A percentile compares a stretch with the other conserved stretches of the same genome.
Conservation (phyloP, 2,797 vertebrate genomes). For the Phrynocephalus vlangalii region DNA sequence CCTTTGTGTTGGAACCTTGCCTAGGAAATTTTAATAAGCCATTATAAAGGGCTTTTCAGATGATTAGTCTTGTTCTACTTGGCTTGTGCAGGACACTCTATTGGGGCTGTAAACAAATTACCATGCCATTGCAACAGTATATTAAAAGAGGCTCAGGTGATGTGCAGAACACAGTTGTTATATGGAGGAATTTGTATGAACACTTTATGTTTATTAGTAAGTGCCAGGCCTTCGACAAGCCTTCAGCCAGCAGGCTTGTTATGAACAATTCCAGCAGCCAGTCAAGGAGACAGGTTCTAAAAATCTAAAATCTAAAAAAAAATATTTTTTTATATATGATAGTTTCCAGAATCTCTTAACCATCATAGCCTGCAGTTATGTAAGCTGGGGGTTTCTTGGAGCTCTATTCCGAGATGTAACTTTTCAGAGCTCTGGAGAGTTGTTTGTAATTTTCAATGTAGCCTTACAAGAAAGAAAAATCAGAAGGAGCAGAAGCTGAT, state of each 20-base stretch:
- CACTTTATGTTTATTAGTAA: not conserved
- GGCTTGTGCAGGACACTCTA: too few relatives aligned
- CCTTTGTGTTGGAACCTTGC: not conserved
- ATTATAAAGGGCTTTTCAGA: slow-evolving; percentile 11
- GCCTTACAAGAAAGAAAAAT: not conserved
- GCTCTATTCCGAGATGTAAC: too few relatives aligned
- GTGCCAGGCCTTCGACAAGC: not conserved
- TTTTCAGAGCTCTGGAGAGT: too few relatives aligned
- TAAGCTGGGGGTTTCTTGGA: not conserved
- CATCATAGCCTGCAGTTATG: not conserved
- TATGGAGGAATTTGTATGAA: not conserved
- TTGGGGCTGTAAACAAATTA: not conserved
- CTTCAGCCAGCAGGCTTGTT: too few relatives aligned
- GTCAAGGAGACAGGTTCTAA: too few relatives aligned
- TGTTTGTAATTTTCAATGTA: too few relatives aligned
- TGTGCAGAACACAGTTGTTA: not conserved
- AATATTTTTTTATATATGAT: too few relatives aligned
- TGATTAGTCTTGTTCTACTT: not conserved
- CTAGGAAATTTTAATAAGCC: not conserved
- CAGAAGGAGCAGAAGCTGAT: not conserved
- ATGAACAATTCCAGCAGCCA: too few relatives aligned
- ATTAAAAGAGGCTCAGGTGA: not conserved
- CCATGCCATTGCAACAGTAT: not conserved
- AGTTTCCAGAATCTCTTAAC: not conserved
- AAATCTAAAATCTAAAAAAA: too few relatives aligned